Conservation (phyloP, 2,113 vertebrate species). For the Casuarius casuarius region DNA sequence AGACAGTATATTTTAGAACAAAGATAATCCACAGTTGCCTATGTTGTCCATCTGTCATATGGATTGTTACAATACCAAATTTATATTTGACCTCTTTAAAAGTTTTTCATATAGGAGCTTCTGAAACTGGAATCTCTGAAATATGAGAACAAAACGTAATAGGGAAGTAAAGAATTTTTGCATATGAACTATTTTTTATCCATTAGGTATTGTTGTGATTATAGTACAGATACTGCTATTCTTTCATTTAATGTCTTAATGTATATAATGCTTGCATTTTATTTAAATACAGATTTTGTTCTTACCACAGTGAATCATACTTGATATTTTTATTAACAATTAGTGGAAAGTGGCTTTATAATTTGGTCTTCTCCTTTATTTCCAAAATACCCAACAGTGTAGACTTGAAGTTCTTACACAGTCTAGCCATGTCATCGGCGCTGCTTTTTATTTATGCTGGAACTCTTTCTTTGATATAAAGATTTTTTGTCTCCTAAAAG, state of each 20-base stretch:
- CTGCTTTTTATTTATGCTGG: not conserved
- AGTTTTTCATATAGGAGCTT: not conserved
- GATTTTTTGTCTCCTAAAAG: not conserved
- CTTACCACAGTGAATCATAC: not conserved
- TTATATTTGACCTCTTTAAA: not conserved
- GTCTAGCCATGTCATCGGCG: not conserved
- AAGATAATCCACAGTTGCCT: not conserved
- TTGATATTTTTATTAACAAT: not conserved
- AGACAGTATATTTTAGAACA: not conserved
- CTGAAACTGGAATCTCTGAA: not conserved
- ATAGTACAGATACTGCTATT: not conserved
- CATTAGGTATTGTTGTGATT: not conserved
- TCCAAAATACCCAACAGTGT: not conserved
- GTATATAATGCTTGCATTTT: not conserved
- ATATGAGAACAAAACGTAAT: not conserved
- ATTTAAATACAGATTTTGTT: not conserved
- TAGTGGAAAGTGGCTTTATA: not conserved
- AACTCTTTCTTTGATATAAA: not conserved
- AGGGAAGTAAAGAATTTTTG: not conserved
- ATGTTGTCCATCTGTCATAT: not conserved
- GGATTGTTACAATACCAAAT: not conserved
- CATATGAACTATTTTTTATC: not conserved
- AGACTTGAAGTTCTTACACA: not conserved
- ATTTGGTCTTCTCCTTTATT: not conserved
- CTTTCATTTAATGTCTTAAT: not conserved